Base-by-base conservation (phyloP, 2,113 vertebrate genomes). In the Saguinus imperator region DNA sequence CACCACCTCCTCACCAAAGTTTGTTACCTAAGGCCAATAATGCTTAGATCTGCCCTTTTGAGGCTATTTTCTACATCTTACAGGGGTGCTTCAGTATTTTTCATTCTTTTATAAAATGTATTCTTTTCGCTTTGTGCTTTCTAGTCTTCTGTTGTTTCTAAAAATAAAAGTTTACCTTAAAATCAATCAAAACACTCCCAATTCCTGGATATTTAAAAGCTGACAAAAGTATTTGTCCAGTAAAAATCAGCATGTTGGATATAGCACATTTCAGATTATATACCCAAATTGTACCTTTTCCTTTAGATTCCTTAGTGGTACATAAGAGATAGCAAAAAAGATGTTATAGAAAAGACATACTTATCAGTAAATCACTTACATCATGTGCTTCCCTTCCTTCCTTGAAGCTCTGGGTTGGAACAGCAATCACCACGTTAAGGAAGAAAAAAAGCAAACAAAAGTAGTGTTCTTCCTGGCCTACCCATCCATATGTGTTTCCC, bases 151-250 rank as follows among this genome's bases (percentile, higher is more conserved):
- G 20, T 6, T 57, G 16, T 70, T 8, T 75, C 40, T 79, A 90
- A 88, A 94, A 94, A 64, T 21, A 75, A 94, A 95, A 89, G 16
- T 79, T 91, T 45, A 64, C 16, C 13, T 85, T 81, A 73, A 32
- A 86, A 88, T 14, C 43, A 93, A 84, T 88, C 10, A 55, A 91
- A 81, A 52, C 3, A 40, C 45, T 70, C 45, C 21, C 87, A 85
- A 35, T 8, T 94, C 61, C 29, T 20, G 2, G 29, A 84, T 87
- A 87, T 77, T 75, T 87, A 80, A 92, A 89, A 89, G 7, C 10
- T 64, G 12, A 37, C 55, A 92, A 40, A 85, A 94, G 11, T 93
- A 10, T 95, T 61, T 64, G 16, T 18, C 35, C 37, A 27, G 25
- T 32, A 81, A 89, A 89, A 85, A n/a, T 40, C 7, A 91, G 32